Percentiles rank a stretch among this genome's conserved stretches.
Conservation (phyloP, 1,140 invertebrate species). For the Drepana arcuata region DNA sequence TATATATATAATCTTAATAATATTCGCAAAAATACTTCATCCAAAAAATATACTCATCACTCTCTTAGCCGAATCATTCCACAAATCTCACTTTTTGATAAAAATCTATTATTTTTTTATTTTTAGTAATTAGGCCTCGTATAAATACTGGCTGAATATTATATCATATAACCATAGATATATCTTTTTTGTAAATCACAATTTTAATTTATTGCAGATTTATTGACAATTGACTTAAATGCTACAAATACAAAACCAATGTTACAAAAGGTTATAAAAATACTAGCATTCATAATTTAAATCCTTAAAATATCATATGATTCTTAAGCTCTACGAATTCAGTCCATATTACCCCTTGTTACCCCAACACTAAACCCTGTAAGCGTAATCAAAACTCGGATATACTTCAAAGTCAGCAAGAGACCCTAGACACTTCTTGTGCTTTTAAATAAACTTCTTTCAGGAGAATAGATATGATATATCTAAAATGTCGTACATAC, state of each 20-base stretch:
- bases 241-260: too few species aligned
- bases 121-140: slow-evolving; percentile 24
- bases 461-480: too few species aligned
- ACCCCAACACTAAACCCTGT: too few species aligned
- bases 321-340: slow-evolving; percentile 38
- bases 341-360: slow-evolving; percentile 23
- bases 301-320: slow-evolving; percentile 11
- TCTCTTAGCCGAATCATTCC: too few species aligned
- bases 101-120: slow-evolving; percentile 1
- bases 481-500: too few species aligned
- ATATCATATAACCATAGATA: slow-evolving; percentile 16
- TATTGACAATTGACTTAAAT: slow-evolving; percentile 33
- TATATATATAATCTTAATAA: too few species aligned
- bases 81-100: not conserved
- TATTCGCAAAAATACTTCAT: slow-evolving; percentile 13
- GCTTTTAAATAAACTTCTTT: too few species aligned
- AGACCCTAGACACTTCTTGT: too few species aligned
- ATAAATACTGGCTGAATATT: slow-evolving; percentile 22
- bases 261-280: slow-evolving; percentile 32
- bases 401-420: too few species aligned
- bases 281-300: slow-evolving; percentile 18
- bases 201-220: slow-evolving; percentile 42
- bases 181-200: slow-evolving; percentile 30
- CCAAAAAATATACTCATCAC: slow-evolving; percentile 10
- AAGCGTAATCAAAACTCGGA: too few species aligned